These are phyloP conservation scores for Bombylius major DNA, from an alignment of 2,888 invertebrate species.

Conservation along the genomic window DNA sequence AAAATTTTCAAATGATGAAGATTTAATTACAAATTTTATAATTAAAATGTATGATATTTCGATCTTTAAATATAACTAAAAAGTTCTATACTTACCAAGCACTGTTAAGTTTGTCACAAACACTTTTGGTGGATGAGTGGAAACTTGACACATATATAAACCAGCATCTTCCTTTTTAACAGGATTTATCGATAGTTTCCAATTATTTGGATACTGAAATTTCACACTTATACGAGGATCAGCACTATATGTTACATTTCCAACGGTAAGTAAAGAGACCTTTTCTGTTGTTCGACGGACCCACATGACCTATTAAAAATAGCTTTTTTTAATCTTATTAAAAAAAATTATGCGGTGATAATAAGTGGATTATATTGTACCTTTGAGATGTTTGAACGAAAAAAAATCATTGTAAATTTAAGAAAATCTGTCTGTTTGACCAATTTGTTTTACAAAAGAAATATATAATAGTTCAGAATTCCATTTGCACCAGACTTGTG, in stretches of 20 bases:
- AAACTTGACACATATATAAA: conserved; percentile 68
- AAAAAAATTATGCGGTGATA: neutral
- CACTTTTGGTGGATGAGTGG: conserved; percentile 65
- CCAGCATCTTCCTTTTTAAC: conserved; percentile 60
- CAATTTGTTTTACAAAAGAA: too few relatives aligned
- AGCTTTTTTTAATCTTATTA: conserved; percentile 1
- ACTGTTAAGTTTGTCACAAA: conserved; percentile 63
- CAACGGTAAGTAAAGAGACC: conserved; percentile 52
- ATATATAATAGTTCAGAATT: too few relatives aligned
- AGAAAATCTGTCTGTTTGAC: too few relatives aligned
- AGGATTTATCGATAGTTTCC: conserved; percentile 55
- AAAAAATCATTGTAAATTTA: too few relatives aligned
- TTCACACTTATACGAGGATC: conserved; percentile 50
- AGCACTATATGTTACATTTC: conserved; percentile 48
- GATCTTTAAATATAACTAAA: too few relatives aligned
- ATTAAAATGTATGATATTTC: too few relatives aligned
- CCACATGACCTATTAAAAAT: conserved; percentile 49
- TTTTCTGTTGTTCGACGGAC: conserved; percentile 49
- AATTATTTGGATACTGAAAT: conserved; percentile 59
- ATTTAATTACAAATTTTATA: too few relatives aligned
- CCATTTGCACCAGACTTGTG: too few relatives aligned
- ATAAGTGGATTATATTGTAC: too few relatives aligned
- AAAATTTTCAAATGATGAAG: too few relatives aligned
- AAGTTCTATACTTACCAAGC: conserved; percentile 45
- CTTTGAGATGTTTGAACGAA: too few relatives aligned